Evolutionary conservation across 2,113 vertebrate genomes (phyloP), one percentile per base, ranked within the genome.

Genomic region (Odontesthes bonariensis): DNA sequence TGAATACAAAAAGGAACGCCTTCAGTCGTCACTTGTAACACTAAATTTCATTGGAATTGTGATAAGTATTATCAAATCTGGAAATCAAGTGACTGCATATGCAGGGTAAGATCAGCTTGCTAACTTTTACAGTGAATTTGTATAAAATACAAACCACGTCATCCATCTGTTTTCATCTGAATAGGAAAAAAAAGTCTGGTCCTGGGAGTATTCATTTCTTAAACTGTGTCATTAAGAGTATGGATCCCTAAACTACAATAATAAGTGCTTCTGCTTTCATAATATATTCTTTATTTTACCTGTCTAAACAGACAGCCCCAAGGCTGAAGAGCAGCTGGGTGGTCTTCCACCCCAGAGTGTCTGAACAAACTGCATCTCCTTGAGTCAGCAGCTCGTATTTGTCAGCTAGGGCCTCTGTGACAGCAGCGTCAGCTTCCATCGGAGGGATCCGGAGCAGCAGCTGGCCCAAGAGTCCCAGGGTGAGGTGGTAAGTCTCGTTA

Each of bases 401-500:
- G 77, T 96, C 95, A 5, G 96, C 95, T 57, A 99, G 94, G 60
- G 96, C 96, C 73, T 96, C 95, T 2, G 92, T 90, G 40, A 98
- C 96, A 0, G 97, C 97, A 0, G 93, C 76, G 40, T 99, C 98
- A 0, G 97, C 96, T 82, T 97, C 95, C 3, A 76, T 75, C 2
- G 98, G 97, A 20, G 82, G 86, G 69, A 99, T 95, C 58, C 97
- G 92, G 51, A 97, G 83, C 75, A 99, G 93, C 77, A 99, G 88
- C 90, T 98, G 97, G 31, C 97, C 98, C 20, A 99, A 94, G 12
- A 99, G 96, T 1, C 98, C 98, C 83, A 99, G 75, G 0, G 97
- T 98, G 81, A 99, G 95, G 89, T 99, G 97, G 40, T 96, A 99
- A 23, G 97, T 96, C 90, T 99, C 97, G 38, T 99, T 98, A 33